Base-by-base conservation (phyloP, 2,797 vertebrate species). In the Sebastes nivosus region DNA sequence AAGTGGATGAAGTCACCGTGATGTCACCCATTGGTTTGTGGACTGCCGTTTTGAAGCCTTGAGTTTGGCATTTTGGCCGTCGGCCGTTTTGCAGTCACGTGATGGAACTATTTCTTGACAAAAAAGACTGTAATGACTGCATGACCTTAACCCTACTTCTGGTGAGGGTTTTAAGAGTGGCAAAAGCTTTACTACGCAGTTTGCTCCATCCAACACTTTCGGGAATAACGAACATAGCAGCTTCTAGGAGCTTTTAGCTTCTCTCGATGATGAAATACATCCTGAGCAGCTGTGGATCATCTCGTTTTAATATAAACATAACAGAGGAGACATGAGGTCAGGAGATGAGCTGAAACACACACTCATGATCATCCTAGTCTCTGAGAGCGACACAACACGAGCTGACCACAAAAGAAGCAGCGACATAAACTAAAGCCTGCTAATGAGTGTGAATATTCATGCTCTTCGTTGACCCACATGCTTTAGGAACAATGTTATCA, bases 361-460 rank as follows among this genome's bases (percentile, higher is more conserved):
- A 73, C 64, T 77, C 29, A 60, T 11, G 9, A 29, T 42, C 32
- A 12, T n/a, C n/a, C 7, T 36, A 0, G 29, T 38, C 29, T 61
- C 32, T 29, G 22, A 3, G 14, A n/a, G 34, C 6, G 2, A 57
- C 32, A 34, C 58, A 52, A 64, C 67, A 24, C 20, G 38, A 71
- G 67, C 27, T 61, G 13, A 27, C 34, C 58, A 82, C 64, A 86
- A 87, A 68, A 67, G 25, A 75, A 25, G 64, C 50, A 55, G 27
- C 3, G 10, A 50, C 52, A 36, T 13, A 38, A 34, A 73, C 50
- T 14, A 20, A 27, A 34, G 18, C 66, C 55, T 67, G 72, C 22
- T 89, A 83, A 86, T 89, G 78, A 78, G 25, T 55, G 61, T 80
- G 84, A 89, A 89, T 84, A 87, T 88, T 89, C 72, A 91, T 85